Evolutionary conservation across 1,140 invertebrate genomes (phyloP), one percentile per base, ranked within the genome.

Genomic region (Solenopsis fugax): DNA sequence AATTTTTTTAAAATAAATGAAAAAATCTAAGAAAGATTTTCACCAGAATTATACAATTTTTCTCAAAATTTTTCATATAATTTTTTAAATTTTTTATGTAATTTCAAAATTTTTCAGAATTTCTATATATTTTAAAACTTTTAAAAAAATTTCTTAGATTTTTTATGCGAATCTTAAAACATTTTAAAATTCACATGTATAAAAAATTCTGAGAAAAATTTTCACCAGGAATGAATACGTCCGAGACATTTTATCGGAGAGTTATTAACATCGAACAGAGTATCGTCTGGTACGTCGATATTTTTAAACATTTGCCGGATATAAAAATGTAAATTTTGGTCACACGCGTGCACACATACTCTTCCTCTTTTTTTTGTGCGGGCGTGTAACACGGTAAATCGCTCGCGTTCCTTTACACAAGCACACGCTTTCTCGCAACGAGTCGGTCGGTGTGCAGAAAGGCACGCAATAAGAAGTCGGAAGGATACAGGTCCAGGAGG

Each of bases 401-500:
- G 69, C 24, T 71, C 60, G 29, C 13, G 12, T 37, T 82, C 24
- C 16, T 54, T 60, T 60, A 73, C 73, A 48, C 18, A 84, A 60
- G 41, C 50, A 56, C 45, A 10, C 18, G 48, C 34, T 24, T 60
- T 62, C 37, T 77, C 34, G 12, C 34, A 34, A 37, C n/a, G 45
- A 60, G 50, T 76, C 86, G 87, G 85, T 90, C 85, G 84, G 89
- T 91, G 54, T 93, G 93, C 77, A 92, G 90, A 91, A 94, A 94
- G 93, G 93, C 93, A 94, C 93, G 92, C 93, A 90, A 93, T 92
- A 87, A 93, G 81, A 87, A 90, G 88, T 56, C 93, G 91, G 92
- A 93, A 93, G 92, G 92, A 93, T 87, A 87, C 18, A 93, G 89
- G 69, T 93, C 85, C 76, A 93, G 90, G 52, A 37, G 41, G 29